phyloP scores from a whole-genome alignment of 2,888 invertebrate genomes.

The Conistra vaccinii region DNA sequence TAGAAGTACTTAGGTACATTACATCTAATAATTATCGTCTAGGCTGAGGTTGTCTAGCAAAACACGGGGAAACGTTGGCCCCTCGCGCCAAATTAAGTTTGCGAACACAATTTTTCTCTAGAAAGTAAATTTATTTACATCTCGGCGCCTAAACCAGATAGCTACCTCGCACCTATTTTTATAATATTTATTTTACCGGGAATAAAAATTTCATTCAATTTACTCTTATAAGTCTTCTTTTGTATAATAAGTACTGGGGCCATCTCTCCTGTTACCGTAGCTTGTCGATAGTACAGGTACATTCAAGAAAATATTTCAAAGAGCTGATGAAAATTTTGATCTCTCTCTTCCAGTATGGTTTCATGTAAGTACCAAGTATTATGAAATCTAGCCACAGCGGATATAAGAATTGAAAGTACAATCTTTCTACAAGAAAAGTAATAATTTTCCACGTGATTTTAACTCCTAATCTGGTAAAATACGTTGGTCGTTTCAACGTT shows the following conservation, averaged over 20 bases:
- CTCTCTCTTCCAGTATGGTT: constrained; percentile 74
- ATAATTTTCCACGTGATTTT: constrained; percentile 32
- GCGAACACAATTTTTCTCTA: constrained; percentile 78
- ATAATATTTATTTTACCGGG: constrained; percentile 52
- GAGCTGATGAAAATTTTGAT: constrained; percentile 76
- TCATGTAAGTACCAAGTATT: constrained; percentile 57
- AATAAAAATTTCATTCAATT: constrained; percentile 48
- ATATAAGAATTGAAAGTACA: constrained; percentile 28
- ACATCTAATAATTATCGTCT: constrained; percentile 63
- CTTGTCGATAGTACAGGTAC: constrained; percentile 20
- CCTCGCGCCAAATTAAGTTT: constrained; percentile 80
- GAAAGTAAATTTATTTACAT: constrained; percentile 79
- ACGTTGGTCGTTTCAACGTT: constrained; percentile 32
- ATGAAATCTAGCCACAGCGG: constrained; percentile 52
- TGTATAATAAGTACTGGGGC: constrained; percentile 19
- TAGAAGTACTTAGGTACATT: constrained; percentile 7
- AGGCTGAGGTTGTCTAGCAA: constrained; percentile 64
- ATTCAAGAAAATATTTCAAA: constrained; percentile 54
- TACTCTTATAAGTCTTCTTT: constrained; percentile 41
- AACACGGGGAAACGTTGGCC: constrained; percentile 71
- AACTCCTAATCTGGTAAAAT: constrained; percentile 47
- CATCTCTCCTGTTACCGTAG: background rate
- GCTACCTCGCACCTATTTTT: constrained; percentile 50
- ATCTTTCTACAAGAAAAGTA: constrained; percentile 26
- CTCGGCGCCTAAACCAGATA: constrained; percentile 62